Conservation (phyloP, 2,888 invertebrate genomes). For the Polymixis lichenea region DNA sequence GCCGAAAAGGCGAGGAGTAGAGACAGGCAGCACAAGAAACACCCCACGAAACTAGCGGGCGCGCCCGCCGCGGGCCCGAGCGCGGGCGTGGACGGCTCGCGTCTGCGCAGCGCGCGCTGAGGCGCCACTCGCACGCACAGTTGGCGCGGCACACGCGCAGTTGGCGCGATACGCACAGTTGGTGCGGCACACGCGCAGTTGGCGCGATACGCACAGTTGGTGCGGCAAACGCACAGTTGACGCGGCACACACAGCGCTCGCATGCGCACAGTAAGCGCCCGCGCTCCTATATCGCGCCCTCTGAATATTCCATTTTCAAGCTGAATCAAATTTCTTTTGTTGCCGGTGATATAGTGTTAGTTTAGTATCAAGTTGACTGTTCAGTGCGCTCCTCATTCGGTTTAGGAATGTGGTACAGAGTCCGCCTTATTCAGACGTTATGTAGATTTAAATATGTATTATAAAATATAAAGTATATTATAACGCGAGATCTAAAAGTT, state of each 20-base stretch:
- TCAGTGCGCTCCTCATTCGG: slow-evolving; percentile 36
- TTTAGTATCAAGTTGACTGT: slow-evolving; percentile 29
- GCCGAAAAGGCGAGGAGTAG: slow-evolving; percentile 75
- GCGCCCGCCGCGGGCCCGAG: slow-evolving; percentile 74
- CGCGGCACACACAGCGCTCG: too few species aligned
- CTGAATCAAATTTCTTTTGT: slow-evolving; percentile 23
- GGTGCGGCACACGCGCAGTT: too few species aligned
- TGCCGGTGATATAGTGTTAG: slow-evolving; percentile 17
- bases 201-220: too few species aligned
- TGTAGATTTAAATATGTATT: slow-evolving; percentile 61
- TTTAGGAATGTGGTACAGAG: slow-evolving; percentile 60
- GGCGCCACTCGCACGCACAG: too few species aligned
- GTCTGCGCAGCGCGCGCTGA: slow-evolving; percentile 86
- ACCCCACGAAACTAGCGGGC: slow-evolving; percentile 73
- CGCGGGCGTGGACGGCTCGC: slow-evolving; percentile 70
- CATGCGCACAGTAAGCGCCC: slow-evolving; percentile 22
- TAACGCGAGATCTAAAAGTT: slow-evolving; percentile 58
- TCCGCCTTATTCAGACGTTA: slow-evolving; percentile 68
- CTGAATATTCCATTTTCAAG: slow-evolving; percentile 28
- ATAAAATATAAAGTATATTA: slow-evolving; percentile 59
- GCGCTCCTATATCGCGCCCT: slow-evolving; percentile 18
- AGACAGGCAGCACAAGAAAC: slow-evolving; percentile 77
- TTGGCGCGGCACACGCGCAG: too few species aligned
- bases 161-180: too few species aligned
- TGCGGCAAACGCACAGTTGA: too few species aligned